Base-by-base conservation (phyloP, 2,113 vertebrate genomes). In the Laterallus jamaicensis region DNA sequence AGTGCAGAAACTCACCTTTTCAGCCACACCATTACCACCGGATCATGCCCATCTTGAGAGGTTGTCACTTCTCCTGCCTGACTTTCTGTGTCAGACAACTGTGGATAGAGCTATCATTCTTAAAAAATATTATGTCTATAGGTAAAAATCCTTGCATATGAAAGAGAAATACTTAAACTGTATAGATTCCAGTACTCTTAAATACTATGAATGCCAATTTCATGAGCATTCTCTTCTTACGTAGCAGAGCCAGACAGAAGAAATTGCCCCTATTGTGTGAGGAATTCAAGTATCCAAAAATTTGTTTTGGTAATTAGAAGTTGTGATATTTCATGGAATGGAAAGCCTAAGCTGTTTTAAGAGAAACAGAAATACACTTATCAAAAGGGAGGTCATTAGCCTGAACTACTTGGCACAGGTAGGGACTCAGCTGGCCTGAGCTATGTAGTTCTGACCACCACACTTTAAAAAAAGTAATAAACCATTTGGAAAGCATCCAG, bases 401-500 rank as follows among this genome's bases (percentile, higher is more conserved):
- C 69, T 69, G 62, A 92, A n/a, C 54, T 50, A 32, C 69, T 94
- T 93, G 95, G 95, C 94, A 91, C 74, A 95, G 78, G 95, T 94
- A 40, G n/a, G 37, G 44, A 87, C n/a, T 95, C 86, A 89, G 84
- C 81, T 95, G 95, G 78, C 66, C 70, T 87, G 81, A 95, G 32
- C 81, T 95, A 95, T 96, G 66, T 54, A 92, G 81, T 39, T 74
- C 74, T 95, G 93, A 89, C 93, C 91, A 95, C 66, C 44, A 62
- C 58, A 49, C 32, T 95, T 79, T 1, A 93, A 85, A 93, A 92
- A 56, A 66, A 42, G 93, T 64, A 84, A 92, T 92, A 94, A 95
- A 95, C 32, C 31, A 15, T 89, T 95, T 96, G 95, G 91, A 96
- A 91, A 94, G 8, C 31, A 89, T 94, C 93, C 95, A 95, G 84